These are phyloP conservation scores for Neofelis nebulosa DNA, from an alignment of 2,113 vertebrate species.

Conservation along the genomic window DNA sequence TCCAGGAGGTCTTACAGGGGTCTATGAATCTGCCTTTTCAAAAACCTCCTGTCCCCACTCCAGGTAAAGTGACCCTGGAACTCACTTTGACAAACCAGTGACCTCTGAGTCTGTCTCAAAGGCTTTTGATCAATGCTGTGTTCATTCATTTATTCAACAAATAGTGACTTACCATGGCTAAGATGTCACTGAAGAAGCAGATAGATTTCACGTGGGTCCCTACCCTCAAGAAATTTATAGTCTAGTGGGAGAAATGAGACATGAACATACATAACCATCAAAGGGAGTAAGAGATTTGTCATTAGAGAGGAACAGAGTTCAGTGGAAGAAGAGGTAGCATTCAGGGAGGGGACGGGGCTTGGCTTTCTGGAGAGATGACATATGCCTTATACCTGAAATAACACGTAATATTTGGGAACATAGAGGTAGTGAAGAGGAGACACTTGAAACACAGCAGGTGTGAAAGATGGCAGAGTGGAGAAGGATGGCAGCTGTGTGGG, in stretches of 20 bases:
- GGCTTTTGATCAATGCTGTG: background rate
- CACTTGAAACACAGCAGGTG: background rate
- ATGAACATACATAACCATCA: background rate
- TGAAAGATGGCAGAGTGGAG: background rate
- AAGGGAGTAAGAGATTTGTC: background rate
- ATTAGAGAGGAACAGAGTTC: background rate
- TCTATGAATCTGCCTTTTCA: background rate
- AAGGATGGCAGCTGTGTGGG: background rate
- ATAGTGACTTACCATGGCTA: background rate
- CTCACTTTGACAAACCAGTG: background rate
- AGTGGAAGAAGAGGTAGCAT: background rate
- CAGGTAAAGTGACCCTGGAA: background rate
- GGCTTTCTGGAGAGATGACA: background rate
- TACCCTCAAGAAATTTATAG: background rate
- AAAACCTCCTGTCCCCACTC: background rate
- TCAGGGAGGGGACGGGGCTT: background rate
- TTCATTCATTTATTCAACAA: conserved; percentile 13
- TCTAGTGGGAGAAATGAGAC: background rate
- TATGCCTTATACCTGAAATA: background rate
- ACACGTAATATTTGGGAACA: too few relatives aligned
- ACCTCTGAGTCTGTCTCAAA: background rate
- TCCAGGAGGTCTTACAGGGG: background rate
- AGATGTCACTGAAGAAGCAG: background rate
- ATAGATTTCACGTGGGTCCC: background rate
- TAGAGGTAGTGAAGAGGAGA: background rate